phyloP scores from a whole-genome alignment of 2,113 vertebrate genomes.

The Plecturocebus donacophilus region DNA sequence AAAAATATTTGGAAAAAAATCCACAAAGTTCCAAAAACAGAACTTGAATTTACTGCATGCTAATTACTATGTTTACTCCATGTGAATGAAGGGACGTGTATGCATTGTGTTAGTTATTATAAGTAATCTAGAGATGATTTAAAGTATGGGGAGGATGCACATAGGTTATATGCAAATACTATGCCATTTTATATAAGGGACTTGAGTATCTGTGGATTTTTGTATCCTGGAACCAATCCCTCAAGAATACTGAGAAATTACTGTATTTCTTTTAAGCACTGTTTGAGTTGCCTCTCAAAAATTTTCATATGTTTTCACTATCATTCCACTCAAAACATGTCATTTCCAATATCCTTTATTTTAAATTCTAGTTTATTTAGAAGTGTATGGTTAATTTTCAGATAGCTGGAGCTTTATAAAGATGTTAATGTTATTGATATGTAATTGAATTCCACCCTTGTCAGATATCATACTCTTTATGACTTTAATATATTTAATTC shows the following conservation, averaged over 20 bases:
- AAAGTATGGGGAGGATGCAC: background rate
- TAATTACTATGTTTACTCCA: background rate
- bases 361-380: conserved; percentile 29
- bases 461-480: background rate
- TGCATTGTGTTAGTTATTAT: background rate
- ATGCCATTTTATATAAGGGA: background rate
- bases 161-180: background rate
- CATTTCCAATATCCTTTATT: conserved; percentile 16
- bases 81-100: background rate
- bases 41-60: background rate
- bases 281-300: background rate
- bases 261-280: background rate
- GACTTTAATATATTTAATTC: conserved; percentile 34
- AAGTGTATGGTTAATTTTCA: conserved; percentile 1
- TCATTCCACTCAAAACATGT: conserved; percentile 6
- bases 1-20: background rate
- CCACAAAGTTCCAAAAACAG: background rate
- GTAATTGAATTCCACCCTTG: conserved; percentile 7
- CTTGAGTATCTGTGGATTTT: background rate
- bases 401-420: background rate
- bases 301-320: conserved; percentile 22
- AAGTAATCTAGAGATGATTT: background rate
- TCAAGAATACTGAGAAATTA: background rate
- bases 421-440: background rate
- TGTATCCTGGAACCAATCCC: background rate